Evolutionary conservation across 2,113 vertebrate species (phyloP), one percentile per base, ranked within the genome.

Genomic region (Terrapene triunguis): DNA sequence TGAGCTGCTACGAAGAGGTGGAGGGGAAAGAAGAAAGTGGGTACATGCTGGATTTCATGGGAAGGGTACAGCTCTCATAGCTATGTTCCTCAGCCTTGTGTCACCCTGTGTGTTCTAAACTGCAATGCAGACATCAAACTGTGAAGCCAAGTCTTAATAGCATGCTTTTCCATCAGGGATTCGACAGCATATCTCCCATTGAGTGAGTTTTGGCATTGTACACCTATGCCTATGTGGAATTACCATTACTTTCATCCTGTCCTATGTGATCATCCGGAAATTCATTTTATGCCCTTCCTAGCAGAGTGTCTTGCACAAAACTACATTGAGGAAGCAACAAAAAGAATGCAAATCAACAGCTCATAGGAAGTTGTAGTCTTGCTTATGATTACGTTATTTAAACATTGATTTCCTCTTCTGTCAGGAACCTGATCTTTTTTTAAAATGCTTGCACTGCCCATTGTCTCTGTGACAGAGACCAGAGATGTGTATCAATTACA

Each of bases 381-480:
- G 69, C 62, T 95, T 93, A 82, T 89, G 94, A 93, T 91, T 87
- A 83, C 6, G 0, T 5, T 69, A 42, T 44, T 92, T 55, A 95
- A 92, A 82, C 24, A 19, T 88, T 69, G 1, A 14, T 97, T 92
- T 95, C 44, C 53, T 93, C 93, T 94, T 89, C 85, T 92, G 1
- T 78, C 16, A 87, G 94, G 47, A 88, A 55, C 84, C n/a, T 8
- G 79, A 78, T 85, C 53, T 91, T 79, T 88, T 47, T 8, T 35
- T 62, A 95, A 87, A 85, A 93, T 86, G 55, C 81, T 93, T 0
- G 0, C 59, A 65, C 21, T 82, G 82, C 24, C 89, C 92, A 57
- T 62, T 90, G 93, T 94, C 88, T 93, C 84, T 72, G 51, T 89
- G 94, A 90, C 90, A 94, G 50, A 65, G n/a, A 90, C 65, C 10